Conservation (phyloP, 2,113 vertebrate species). For the Orientallactaga bullata region DNA sequence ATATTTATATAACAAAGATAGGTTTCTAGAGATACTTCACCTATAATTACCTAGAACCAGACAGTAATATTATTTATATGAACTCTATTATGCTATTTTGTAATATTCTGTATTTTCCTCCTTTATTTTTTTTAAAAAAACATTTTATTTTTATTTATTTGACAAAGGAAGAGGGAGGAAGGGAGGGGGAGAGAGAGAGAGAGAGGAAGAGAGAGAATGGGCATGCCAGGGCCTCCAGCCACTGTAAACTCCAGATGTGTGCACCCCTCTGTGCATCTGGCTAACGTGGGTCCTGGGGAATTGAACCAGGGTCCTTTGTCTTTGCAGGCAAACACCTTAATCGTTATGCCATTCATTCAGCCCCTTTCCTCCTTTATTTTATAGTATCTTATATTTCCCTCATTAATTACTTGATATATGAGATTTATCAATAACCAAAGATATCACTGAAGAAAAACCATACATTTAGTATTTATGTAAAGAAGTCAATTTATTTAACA, state of each 20-base stretch:
- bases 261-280: too few species aligned
- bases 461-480: background rate
- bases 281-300: too few species aligned
- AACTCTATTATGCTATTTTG: conserved; percentile 6
- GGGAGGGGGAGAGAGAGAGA: too few species aligned
- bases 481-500: conserved; percentile 27
- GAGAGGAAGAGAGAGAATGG: too few species aligned
- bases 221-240: too few species aligned
- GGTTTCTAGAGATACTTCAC: background rate
- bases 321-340: too few species aligned
- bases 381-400: background rate
- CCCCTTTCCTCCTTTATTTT: conserved; percentile 22
- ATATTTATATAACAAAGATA: conserved; percentile 46
- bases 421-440: conserved; percentile 41
- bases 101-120: background rate
- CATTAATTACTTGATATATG: background rate
- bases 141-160: too few species aligned
- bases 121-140: too few species aligned
- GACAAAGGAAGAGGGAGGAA: too few species aligned
- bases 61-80: background rate
- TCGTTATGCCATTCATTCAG: too few species aligned
- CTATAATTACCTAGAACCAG: conserved; percentile 26
- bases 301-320: too few species aligned
- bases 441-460: conserved; percentile 48
- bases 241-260: too few species aligned